Percentiles rank a stretch among this genome's conserved stretches.
Evolutionary conservation across 1,140 invertebrate genomes (phyloP).

Genomic region (Leptinotarsa texana): DNA sequence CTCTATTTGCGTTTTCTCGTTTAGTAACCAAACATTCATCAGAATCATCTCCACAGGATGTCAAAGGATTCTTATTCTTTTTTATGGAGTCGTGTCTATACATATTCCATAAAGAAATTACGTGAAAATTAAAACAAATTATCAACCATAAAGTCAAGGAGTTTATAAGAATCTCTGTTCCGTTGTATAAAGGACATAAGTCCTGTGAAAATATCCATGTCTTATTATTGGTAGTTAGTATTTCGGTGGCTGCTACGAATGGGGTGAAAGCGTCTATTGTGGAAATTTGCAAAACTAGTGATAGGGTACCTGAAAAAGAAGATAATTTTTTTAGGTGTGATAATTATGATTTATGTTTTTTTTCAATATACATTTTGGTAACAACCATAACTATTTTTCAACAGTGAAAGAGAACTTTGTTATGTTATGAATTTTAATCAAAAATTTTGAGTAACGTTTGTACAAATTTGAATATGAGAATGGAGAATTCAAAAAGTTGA

Average conservation of each 20-base stretch:
- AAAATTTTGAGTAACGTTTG: too few relatives aligned
- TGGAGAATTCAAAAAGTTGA: too few relatives aligned
- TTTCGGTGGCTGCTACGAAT: slow-evolving; percentile 57
- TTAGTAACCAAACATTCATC: slow-evolving; percentile 57
- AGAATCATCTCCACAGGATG: slow-evolving; percentile 55
- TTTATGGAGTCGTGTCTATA: slow-evolving; percentile 49
- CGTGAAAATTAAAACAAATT: slow-evolving; percentile 59
- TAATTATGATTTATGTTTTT: too few relatives aligned
- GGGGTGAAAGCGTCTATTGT: slow-evolving; percentile 56
- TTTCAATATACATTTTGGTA: too few relatives aligned
- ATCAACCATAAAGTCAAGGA: slow-evolving; percentile 60
- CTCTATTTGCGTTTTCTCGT: slow-evolving; percentile 53
- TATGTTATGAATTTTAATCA: too few relatives aligned
- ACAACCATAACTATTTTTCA: too few relatives aligned
- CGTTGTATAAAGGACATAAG: slow-evolving; percentile 58
- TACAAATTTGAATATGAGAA: too few relatives aligned
- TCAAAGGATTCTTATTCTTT: slow-evolving; percentile 54
- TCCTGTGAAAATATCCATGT: slow-evolving; percentile 58
- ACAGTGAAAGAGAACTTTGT: too few relatives aligned
- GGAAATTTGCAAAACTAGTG: slow-evolving; percentile 59
- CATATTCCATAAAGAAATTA: slow-evolving; percentile 60
- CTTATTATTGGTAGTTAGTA: slow-evolving; percentile 56
- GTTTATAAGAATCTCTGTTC: slow-evolving; percentile 59
- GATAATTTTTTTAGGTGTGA: too few relatives aligned
- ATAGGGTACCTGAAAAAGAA: slow-evolving; percentile 58